Percentiles rank a stretch among this genome's conserved stretches.
phyloP scores from a whole-genome alignment of 2,888 invertebrate genomes.

The Himalopsyche japonica region DNA sequence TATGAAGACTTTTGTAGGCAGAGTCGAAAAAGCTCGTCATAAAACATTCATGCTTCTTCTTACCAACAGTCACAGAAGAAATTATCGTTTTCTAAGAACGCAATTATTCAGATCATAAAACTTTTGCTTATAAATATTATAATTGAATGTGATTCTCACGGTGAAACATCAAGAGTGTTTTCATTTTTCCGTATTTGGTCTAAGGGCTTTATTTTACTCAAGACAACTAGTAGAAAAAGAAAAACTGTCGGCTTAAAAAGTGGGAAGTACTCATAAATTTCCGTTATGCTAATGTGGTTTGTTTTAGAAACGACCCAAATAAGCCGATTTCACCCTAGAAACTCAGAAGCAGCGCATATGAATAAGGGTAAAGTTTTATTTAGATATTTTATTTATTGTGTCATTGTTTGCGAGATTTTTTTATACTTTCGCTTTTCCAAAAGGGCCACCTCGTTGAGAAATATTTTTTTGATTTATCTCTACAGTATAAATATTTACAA shows the following conservation, averaged over 20 bases:
- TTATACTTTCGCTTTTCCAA: not conserved
- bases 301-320: constrained; percentile 18
- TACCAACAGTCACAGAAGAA: too few relatives aligned
- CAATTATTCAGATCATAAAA: too few relatives aligned
- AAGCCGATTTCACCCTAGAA: not conserved
- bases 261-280: constrained; percentile 27
- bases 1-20: too few relatives aligned
- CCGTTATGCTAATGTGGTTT: constrained; percentile 28
- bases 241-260: not conserved
- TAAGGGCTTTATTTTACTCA: constrained; percentile 2
- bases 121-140: too few relatives aligned
- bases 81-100: too few relatives aligned
- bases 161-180: not conserved
- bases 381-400: not conserved
- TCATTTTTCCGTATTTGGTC: not conserved
- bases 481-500: not conserved
- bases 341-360: not conserved
- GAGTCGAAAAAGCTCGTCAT: too few relatives aligned
- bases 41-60: too few relatives aligned
- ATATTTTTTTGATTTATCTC: not conserved
- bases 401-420: not conserved
- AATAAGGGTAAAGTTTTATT: not conserved
- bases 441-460: not conserved
- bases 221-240: not conserved
- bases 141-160: too few relatives aligned